Evolutionary conservation across 2,797 vertebrate species (phyloP).

Genomic region (Tadarida brasiliensis): DNA sequence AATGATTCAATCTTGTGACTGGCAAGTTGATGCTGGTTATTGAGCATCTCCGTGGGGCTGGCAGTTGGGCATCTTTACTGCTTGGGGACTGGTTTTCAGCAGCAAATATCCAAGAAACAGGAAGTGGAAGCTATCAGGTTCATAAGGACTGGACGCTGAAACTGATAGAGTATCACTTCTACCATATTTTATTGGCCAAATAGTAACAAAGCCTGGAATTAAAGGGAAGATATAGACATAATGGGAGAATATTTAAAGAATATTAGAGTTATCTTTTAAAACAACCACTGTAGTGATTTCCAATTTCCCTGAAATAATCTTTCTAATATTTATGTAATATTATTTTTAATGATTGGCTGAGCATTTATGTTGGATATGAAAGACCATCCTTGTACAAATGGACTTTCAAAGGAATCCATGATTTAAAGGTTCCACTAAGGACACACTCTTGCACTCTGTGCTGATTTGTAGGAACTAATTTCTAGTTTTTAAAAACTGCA

Average conservation of each 20-base stretch:
- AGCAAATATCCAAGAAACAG: neutral
- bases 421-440: neutral
- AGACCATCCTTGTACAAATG: neutral
- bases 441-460: neutral
- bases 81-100: neutral
- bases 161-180: neutral
- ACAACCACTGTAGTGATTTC: neutral
- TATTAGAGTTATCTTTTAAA: neutral
- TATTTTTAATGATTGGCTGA: slow-evolving; percentile 32
- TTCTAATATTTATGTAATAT: neutral
- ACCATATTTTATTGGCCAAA: neutral
- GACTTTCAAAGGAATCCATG: neutral
- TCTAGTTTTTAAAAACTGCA: neutral
- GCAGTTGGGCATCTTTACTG: neutral
- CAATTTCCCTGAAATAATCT: neutral
- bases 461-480: neutral
- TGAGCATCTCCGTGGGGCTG: neutral
- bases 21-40: neutral
- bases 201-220: neutral
- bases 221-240: neutral
- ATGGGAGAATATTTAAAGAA: neutral
- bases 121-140: neutral
- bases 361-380: neutral
- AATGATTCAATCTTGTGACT: neutral
- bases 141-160: neutral